These are phyloP conservation scores for Pongo pygmaeus DNA, from an alignment of 2,113 vertebrate genomes.

Conservation along the genomic window DNA sequence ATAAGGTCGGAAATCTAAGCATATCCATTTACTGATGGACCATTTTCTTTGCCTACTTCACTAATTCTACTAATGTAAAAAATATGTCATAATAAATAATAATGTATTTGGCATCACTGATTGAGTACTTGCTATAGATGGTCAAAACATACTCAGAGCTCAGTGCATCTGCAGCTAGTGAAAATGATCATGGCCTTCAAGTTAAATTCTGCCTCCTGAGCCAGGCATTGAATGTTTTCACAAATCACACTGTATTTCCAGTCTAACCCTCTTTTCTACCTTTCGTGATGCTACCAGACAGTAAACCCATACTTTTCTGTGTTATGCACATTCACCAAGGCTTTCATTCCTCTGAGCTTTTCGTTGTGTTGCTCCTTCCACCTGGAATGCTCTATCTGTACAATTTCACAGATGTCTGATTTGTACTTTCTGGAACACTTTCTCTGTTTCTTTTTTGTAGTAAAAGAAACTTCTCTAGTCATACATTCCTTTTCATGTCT, in stretches of 20 bases:
- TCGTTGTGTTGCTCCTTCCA: background rate
- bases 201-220: constrained; percentile 5
- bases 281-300: background rate
- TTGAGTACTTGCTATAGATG: background rate
- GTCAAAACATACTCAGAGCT: background rate
- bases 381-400: background rate
- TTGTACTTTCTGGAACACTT: background rate
- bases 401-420: background rate
- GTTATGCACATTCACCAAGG: background rate
- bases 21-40: constrained; percentile 41
- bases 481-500: background rate
- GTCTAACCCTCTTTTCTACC: background rate
- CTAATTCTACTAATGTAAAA: constrained; percentile 54
- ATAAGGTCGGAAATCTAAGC: constrained; percentile 29
- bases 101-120: background rate
- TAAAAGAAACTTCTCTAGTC: background rate
- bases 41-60: constrained; percentile 43
- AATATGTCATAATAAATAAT: constrained; percentile 50
- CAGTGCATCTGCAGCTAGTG: background rate
- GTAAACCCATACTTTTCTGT: background rate
- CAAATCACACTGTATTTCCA: background rate
- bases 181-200: background rate
- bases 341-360: background rate
- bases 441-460: background rate
- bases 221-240: background rate